phyloP scores from a whole-genome alignment of 1,140 invertebrate species.

The Drosophila eugracilis region DNA sequence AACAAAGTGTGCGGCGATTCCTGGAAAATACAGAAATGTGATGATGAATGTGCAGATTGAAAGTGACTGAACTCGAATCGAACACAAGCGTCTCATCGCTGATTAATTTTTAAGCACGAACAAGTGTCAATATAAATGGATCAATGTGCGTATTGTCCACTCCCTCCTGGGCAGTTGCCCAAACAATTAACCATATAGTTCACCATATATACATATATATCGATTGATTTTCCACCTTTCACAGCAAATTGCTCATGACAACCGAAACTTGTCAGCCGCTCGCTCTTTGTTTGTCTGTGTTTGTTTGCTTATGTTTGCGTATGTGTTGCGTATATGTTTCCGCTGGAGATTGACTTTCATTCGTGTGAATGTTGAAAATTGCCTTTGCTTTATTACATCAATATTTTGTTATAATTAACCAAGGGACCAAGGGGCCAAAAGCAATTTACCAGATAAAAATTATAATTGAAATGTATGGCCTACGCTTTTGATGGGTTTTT shows the following conservation, averaged over 20 bases:
- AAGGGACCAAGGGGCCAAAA: not conserved
- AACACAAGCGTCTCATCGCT: constrained; percentile 19
- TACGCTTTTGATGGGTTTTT: not conserved
- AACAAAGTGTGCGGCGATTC: constrained; percentile 5
- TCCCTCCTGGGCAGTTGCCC: not conserved
- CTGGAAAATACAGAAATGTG: constrained; percentile 40
- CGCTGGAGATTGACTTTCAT: constrained; percentile 18
- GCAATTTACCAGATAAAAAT: constrained; percentile 1
- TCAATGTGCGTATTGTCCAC: constrained; percentile 12
- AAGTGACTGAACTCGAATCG: constrained; percentile 12
- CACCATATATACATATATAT: constrained; percentile 36
- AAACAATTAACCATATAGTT: constrained; percentile 50
- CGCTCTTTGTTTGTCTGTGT: constrained; percentile 8
- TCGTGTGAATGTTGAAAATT: constrained; percentile 11
- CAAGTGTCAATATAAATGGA: constrained; percentile 65
- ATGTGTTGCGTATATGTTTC: constrained; percentile 9
- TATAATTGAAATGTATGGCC: constrained; percentile 11
- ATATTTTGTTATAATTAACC: constrained; percentile 58
- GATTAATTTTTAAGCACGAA: constrained; percentile 50
- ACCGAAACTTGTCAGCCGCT: constrained; percentile 32
- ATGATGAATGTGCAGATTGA: constrained; percentile 32
- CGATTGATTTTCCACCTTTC: constrained; percentile 33
- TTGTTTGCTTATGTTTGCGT: constrained; percentile 11
- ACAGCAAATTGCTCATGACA: constrained; percentile 38
- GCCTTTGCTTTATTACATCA: constrained; percentile 24